Evolutionary conservation across 2,888 invertebrate species (phyloP), one percentile per base, ranked within the genome.

Genomic region (Hemistola chrysoprasaria): DNA sequence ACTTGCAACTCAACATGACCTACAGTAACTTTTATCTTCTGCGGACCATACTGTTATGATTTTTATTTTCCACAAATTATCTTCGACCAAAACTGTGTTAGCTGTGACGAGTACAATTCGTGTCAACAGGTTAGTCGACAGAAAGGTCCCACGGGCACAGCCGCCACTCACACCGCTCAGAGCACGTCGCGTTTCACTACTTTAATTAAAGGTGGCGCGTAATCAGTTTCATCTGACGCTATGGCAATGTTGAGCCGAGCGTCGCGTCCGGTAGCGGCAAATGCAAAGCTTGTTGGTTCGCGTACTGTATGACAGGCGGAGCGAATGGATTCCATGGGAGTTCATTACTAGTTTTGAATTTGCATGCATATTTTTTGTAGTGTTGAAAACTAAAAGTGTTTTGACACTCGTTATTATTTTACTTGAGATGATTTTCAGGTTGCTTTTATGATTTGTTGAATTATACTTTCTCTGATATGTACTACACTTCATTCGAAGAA

Each of bases 181-280:
- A 32, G 24, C 32, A 21, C 31, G 23, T 11, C 23, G 24, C 32
- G 62, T 65, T 67, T 59, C 58, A 58, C 52, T 36, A 50, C 40
- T 52, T 51, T 69, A 68, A 72, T 71, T 70, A 62, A 61, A 61
- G 41, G 55, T 58, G 55, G 40, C 30, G 16, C 16, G 58, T 65
- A 70, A 75, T 71, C 63, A 68, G 72, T 70, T 71, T 64, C 50
- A 48, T 44, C 47, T 43, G 39, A 22, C 11, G 28, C 30, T 8
- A n/a, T 16, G 16, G 16, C 16, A 16, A 16, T 4, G n/a, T 16
- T 31, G 31, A 31, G 31, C 11, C 40, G 40, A 39, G 22, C 39
- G 36, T 23, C 39, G 22, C 39, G 36, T 23, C 39, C 39, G 16
- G 36, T 34, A 36, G 45, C 38, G 42, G 45, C 38, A 40, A 42